Base-by-base conservation (phyloP, 2,888 invertebrate genomes). In the Cryptus viduatorius region DNA sequence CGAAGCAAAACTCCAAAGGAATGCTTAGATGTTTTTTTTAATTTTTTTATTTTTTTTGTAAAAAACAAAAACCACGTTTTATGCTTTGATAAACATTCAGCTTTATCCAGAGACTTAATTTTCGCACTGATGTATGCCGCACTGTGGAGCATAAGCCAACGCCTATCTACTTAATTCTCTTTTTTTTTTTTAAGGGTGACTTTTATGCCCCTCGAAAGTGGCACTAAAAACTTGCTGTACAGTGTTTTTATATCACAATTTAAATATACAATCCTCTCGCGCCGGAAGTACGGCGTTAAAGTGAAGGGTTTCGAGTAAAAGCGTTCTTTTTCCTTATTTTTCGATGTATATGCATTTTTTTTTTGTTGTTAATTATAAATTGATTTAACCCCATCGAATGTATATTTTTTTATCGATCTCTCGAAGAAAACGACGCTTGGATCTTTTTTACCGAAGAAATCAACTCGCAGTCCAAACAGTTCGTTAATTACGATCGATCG, bases 171-270 rank as follows among this genome's bases (percentile, higher is more conserved):
- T 7, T 48, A 3, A 14, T 50, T 14, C 19, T 53, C 19, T 53
- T 56, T 8, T 56, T 19, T 19, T 56, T 19, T 24, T 4, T 4
- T 50, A 1, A 12, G 1, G 3, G 56, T 24, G 56, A 56, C 56
- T 56, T 56, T 56, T 56, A 56, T 24, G 56, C 56, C 56, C 24
- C 56, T 56, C 24, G 19, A 56, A 24, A 56, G 56, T 10, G 56
- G 24, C 24, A 56, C 19, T 56, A 56, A 56, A 56, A 56, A 19
- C 56, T 19, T 16, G 56, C 56, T 10, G 56, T 10, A 19, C 56
- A 56, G 10, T 8, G 19, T 10, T 56, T 56, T 56, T 24, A 56
- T 56, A 56, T 24, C 56, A 3, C 56, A 56, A 56, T 56, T 56
- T 24, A 19, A 56, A 56, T 19, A 56, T 56, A 56, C 56, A 56